Percentiles rank a stretch among this genome's conserved stretches.
Conservation (phyloP, 2,797 vertebrate genomes). For the Petrocephalus sullivani region DNA sequence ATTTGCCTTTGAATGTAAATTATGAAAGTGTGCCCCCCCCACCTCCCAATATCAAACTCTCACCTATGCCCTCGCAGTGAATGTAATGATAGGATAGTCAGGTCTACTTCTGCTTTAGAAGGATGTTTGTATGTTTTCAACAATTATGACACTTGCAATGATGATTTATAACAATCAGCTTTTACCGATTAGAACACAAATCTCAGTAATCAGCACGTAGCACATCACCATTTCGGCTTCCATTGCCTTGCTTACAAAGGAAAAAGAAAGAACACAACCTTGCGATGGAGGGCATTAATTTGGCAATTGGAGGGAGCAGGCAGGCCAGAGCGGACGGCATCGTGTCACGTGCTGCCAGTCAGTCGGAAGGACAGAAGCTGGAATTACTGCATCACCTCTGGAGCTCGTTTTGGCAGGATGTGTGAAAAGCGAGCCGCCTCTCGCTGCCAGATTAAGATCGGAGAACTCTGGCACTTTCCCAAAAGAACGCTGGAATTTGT, state of each 20-base stretch:
- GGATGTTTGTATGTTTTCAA: not conserved
- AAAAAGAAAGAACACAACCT: not conserved
- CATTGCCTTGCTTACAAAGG: not conserved
- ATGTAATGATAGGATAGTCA: not conserved
- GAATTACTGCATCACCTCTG: conserved; percentile 42
- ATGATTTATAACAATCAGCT: conserved; percentile 1
- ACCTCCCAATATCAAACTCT: not conserved
- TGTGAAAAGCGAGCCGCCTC: conserved; percentile 38
- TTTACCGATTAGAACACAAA: conserved; percentile 7
- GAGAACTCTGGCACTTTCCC: conserved; percentile 43
- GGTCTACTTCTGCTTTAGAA: not conserved
- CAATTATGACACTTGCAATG: not conserved
- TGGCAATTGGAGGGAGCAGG: not conserved
- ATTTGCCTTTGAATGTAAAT: not conserved
- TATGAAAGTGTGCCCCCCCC: not conserved
- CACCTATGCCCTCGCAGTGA: not conserved
- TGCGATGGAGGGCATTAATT: not conserved
- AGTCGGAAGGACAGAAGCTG: conserved; percentile 13
- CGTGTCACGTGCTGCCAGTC: not conserved
- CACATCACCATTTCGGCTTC: not conserved
- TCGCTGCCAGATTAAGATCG: conserved; percentile 41
- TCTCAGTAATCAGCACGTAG: conserved; percentile 18
- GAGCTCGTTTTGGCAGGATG: conserved; percentile 54
- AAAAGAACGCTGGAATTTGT: conserved; percentile 33
- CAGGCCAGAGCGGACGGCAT: not conserved